Base-by-base conservation (phyloP, 2,797 vertebrate genomes). In the Eulemur mongoz region DNA sequence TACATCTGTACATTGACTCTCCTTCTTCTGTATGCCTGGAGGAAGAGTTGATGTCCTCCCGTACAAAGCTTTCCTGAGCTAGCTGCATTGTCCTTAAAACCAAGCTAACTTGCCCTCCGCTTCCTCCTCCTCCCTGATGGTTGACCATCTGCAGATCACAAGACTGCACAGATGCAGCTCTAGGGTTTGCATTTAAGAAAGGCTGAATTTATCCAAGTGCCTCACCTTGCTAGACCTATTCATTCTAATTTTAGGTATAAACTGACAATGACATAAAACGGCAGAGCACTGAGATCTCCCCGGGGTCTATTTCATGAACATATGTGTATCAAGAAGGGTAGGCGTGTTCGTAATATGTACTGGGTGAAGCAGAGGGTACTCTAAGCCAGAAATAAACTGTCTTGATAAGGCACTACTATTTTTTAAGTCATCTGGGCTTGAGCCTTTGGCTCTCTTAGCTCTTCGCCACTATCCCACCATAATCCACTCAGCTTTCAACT, bases 241-340 rank as follows among this genome's bases (percentile, higher is more conserved):
- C 38, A 32, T 95, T 95, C 89, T 89, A 32, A 93, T 90, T 92
- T 35, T 40, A 83, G 61, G 15, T 69, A 7, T 78, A 95, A 61
- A n/a, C 2, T 94, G 78, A 45, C 81, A 85, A 0, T 73, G 87
- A 73, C 35, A 12, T 54, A 94, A 88, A 59, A 40, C 82, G 70
- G 52, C 85, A 76, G 73, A 80, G 30, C 82, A 43, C 63, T 57
- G 88, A 78, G 52, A 38, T 73, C 70, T 89, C 45, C 45, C 79
- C 8, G 32, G 63, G 38, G 82, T 92, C 79, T 87, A 4, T 25
- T 54, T 69, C 5, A 15, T 18, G 45, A 63, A 61, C 65, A 40
- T 82, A 50, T 94, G 59, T 45, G 76, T 90, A 40, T 65, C 8
- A 22, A 76, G 78, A 72, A 88, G 72, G 38, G 5, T 82, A 30